Evolutionary conservation across 2,113 vertebrate genomes (phyloP), one percentile per base, ranked within the genome.

Genomic region (Echinops telfairi): DNA sequence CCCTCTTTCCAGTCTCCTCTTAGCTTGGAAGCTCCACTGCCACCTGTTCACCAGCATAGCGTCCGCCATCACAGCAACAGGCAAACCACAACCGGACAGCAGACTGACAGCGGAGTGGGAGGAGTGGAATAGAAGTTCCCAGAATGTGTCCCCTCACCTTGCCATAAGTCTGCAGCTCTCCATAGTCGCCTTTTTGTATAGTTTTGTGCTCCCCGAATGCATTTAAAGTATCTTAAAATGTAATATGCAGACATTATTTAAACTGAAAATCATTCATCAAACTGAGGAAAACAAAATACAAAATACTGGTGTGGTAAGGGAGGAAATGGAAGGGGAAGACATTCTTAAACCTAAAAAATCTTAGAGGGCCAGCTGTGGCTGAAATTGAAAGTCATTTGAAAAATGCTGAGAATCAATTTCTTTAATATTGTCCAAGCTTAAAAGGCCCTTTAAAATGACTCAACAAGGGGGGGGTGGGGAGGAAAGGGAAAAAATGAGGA

Each of bases 331-430:
- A 83, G 16, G 10, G 79, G 53, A 4, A 75, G 29, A 76, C 70
- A 36, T 68, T 95, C 36, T 64, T 33, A 90, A 95, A 81, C 17
- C 64, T 91, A 25, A 14, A 76, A 92, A 85, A 43, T 33, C 22
- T 16, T 70, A 23, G 22, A 47, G 27, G 14, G 92, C 43, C 76
- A 33, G 93, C 64, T 86, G 94, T 36, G n/a, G 66, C 93, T 96
- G 94, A 96, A 95, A 96, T 58, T 95, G 94, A 96, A 96, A 97
- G 95, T 88, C 20, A 40, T 90, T 95, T 96, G n/a, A 33, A 90
- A 95, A 96, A 95, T 92, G 78, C 62, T 89, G 83, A 96, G 93
- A 95, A 88, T 95, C 92, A 89, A 86, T 91, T 94, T 77, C 29
- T 94, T 88, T 96, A 86, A 95, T 88, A 78, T 0, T 92, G 76